phyloP scores from a whole-genome alignment of 2,888 invertebrate species.

The Rhaphigaster nebulosa region DNA sequence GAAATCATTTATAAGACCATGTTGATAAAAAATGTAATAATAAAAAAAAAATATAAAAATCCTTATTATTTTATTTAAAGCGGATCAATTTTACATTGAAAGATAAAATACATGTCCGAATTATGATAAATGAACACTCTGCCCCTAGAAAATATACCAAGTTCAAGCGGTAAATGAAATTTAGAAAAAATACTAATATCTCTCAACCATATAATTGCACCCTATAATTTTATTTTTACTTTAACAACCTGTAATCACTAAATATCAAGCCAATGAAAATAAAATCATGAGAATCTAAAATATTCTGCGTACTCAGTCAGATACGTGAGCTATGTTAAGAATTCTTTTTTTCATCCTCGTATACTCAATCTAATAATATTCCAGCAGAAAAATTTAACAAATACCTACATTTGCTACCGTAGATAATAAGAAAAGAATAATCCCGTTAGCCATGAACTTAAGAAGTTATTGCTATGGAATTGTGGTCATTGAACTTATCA shows the following conservation, averaged over 20 bases:
- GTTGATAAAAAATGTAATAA: no score
- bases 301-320: not conserved
- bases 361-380: not conserved
- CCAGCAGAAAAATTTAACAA: not conserved
- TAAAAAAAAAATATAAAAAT: no score
- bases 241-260: no score
- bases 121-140: no score
- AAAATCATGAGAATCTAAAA: not conserved
- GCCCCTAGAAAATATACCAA: no score
- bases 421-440: conserved; percentile 5
- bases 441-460: not conserved
- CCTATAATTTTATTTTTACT: not conserved
- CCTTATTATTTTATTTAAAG: no score
- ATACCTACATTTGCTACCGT: not conserved
- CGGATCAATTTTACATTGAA: no score
- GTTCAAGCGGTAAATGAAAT: no score
- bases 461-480: not conserved
- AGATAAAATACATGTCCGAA: no score
- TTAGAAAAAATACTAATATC: not conserved
- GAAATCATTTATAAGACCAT: no score
- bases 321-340: not conserved
- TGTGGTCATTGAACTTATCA: not conserved
- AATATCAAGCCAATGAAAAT: not conserved
- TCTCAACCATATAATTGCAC: not conserved
- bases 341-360: not conserved